phyloP scores from a whole-genome alignment of 2,888 invertebrate species.

The Boloria euphrosyne region DNA sequence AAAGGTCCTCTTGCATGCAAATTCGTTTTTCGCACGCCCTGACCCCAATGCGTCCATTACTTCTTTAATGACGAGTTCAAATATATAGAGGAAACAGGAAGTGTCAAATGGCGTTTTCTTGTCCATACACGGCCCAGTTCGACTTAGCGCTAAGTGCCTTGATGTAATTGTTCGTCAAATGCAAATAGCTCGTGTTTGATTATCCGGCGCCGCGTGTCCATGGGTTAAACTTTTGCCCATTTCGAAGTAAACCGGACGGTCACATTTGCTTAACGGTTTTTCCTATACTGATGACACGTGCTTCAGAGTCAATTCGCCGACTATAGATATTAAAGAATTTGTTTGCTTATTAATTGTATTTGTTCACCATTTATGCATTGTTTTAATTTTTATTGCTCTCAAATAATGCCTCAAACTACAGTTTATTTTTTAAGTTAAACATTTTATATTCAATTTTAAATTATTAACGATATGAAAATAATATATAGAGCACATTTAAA shows the following conservation, averaged over 20 bases:
- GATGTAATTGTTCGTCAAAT: slow-evolving; percentile 76
- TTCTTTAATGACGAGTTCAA: slow-evolving; percentile 54
- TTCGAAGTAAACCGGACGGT: slow-evolving; percentile 49
- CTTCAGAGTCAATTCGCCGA: slow-evolving; percentile 33
- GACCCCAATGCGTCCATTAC: slow-evolving; percentile 52
- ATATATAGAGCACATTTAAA: not conserved
- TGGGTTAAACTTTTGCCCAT: slow-evolving; percentile 47
- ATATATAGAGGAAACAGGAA: slow-evolving; percentile 77
- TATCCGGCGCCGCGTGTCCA: slow-evolving; percentile 42
- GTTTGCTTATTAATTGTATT: not conserved
- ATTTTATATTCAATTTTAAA: too few relatives aligned
- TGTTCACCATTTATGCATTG: not conserved
- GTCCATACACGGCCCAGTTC: slow-evolving; percentile 77
- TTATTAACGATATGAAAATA: not conserved
- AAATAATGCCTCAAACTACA: too few relatives aligned
- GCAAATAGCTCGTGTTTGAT: slow-evolving; percentile 69
- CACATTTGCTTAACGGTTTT: slow-evolving; percentile 61
- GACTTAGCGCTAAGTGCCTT: slow-evolving; percentile 72
- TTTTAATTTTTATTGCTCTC: not conserved
- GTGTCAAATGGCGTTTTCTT: slow-evolving; percentile 79
- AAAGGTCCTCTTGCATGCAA: slow-evolving; percentile 33
- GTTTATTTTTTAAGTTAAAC: too few relatives aligned
- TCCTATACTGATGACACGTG: slow-evolving; percentile 41
- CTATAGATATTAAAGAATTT: slow-evolving; percentile 13
- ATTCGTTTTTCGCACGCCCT: slow-evolving; percentile 56